Conservation (phyloP, 1,140 invertebrate genomes). For the Bombus affinis region DNA sequence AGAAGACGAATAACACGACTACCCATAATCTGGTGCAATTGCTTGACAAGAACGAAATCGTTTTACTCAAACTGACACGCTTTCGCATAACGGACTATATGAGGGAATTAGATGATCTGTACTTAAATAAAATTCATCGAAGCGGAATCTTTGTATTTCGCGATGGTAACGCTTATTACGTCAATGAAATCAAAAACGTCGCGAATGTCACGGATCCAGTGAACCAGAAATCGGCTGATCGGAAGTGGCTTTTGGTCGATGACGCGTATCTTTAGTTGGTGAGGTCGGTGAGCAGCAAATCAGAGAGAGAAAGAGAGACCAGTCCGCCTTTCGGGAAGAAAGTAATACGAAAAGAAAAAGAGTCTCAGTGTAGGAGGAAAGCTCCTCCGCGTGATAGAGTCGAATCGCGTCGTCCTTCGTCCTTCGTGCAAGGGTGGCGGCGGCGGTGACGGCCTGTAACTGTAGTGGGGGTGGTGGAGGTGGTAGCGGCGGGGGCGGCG, state of each 20-base stretch:
- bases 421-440: conserved; percentile 38
- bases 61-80: background rate
- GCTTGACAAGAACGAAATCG: too few relatives aligned
- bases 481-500: conserved; percentile 43
- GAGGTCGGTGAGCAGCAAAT: background rate
- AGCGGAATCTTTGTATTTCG: background rate
- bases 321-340: background rate
- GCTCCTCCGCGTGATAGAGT: conserved; percentile 34
- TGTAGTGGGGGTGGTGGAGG: conserved; percentile 19
- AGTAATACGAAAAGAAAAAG: background rate
- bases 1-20: too few relatives aligned
- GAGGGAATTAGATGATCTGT: background rate
- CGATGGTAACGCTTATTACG: conserved; percentile 24
- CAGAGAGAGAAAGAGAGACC: background rate
- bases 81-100: too few relatives aligned
- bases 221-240: conserved; percentile 1
- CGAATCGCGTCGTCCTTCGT: conserved; percentile 44
- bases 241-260: background rate
- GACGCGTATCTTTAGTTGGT: background rate
- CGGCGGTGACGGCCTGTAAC: background rate
- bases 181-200: conserved; percentile 10
- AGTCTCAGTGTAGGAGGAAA: background rate
- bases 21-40: too few relatives aligned
- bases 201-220: background rate
- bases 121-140: background rate